Conservation (phyloP, 2,113 vertebrate genomes). For the Brienomyrus longianalis region DNA sequence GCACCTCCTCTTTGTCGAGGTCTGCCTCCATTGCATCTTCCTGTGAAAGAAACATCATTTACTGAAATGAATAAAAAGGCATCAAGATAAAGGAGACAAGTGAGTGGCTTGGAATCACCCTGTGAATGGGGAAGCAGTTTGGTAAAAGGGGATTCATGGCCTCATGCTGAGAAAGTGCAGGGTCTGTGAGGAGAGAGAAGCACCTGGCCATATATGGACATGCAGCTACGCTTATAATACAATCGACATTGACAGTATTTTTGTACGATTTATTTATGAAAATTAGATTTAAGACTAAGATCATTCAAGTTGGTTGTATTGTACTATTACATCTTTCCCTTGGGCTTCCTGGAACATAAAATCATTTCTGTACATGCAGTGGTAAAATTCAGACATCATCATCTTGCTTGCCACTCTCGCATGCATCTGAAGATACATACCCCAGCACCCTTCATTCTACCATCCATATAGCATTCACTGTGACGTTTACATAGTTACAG, state of each 20-base stretch:
- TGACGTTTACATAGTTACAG: background rate
- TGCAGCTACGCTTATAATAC: background rate
- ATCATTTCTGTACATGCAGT: too few species aligned
- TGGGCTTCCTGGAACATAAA: too few species aligned
- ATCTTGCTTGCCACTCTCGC: too few species aligned
- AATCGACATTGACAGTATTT: background rate
- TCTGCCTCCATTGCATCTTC: conserved; percentile 78
- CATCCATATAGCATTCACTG: background rate
- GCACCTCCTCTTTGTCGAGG: conserved; percentile 79
- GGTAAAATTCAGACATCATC: too few species aligned
- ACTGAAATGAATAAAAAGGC: background rate
- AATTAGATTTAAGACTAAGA: background rate
- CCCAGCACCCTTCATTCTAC: background rate
- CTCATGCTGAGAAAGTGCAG: background rate
- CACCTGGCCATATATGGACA: background rate
- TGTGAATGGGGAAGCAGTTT: background rate
- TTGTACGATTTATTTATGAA: background rate
- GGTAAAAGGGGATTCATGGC: background rate
- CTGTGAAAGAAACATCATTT: conserved; percentile 40
- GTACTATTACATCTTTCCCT: too few species aligned
- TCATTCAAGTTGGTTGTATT: too few species aligned
- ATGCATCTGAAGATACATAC: too few species aligned
- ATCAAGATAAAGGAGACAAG: background rate
- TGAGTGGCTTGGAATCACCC: background rate
- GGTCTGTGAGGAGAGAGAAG: background rate